phyloP scores from a whole-genome alignment of 2,888 invertebrate species.

The Allophyes oxyacanthae region DNA sequence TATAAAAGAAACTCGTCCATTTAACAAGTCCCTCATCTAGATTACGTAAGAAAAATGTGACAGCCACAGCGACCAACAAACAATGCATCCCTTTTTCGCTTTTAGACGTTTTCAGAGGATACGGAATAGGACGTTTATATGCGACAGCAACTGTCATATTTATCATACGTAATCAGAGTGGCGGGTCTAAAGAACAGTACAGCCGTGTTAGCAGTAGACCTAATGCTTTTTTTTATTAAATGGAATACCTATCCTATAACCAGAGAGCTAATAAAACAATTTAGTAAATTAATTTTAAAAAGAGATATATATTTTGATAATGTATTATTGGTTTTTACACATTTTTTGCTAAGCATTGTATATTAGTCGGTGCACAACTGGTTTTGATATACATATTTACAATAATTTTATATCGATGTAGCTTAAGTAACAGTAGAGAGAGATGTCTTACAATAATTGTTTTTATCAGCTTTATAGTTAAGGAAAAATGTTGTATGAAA shows the following conservation, averaged over 20 bases:
- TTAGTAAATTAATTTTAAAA: conserved; percentile 60
- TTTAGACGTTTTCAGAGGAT: too few relatives aligned
- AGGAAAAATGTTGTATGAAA: conserved; percentile 25
- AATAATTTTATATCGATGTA: conserved; percentile 69
- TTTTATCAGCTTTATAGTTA: conserved; percentile 52
- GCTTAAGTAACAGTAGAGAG: conserved; percentile 51
- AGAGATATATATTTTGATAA: conserved; percentile 80
- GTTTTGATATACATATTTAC: conserved; percentile 68
- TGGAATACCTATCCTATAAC: conserved; percentile 16
- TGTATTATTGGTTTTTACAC: conserved; percentile 74
- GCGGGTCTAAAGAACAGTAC: too few relatives aligned
- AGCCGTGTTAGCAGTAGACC: too few relatives aligned
- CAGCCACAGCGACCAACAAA: too few relatives aligned
- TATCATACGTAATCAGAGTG: too few relatives aligned
- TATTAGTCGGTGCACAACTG: conserved; percentile 62
- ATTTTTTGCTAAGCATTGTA: conserved; percentile 75
- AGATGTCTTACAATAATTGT: conserved; percentile 48
- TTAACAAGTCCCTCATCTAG: too few relatives aligned
- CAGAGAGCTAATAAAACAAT: conserved; percentile 33
- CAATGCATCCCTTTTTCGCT: too few relatives aligned
- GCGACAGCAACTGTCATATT: too few relatives aligned
- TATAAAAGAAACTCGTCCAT: too few relatives aligned
- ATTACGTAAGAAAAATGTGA: too few relatives aligned
- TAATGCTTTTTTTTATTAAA: too few relatives aligned
- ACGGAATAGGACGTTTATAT: too few relatives aligned